Percentiles rank a stretch among this genome's conserved stretches.
These are phyloP conservation scores for Apogon hyalosoma DNA, from an alignment of 2,797 vertebrate species.

Conservation along the genomic window DNA sequence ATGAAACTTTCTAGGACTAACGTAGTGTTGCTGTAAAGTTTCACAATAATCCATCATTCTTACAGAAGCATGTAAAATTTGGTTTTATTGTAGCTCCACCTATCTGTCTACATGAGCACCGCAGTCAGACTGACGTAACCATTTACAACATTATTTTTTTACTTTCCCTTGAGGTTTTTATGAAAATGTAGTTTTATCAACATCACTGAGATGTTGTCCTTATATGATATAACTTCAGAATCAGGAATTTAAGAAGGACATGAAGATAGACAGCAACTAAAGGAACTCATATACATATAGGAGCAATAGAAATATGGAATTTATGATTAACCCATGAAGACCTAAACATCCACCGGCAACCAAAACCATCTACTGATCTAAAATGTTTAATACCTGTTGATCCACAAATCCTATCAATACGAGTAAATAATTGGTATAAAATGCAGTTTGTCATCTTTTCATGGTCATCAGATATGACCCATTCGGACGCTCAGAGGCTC, in stretches of 20 bases:
- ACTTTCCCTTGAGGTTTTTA: background rate
- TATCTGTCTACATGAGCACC: conserved; percentile 37
- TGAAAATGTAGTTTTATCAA: background rate
- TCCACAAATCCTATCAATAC: too few relatives aligned
- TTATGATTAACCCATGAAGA: background rate
- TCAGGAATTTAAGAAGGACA: background rate
- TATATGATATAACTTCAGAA: background rate
- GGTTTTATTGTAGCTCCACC: conserved; percentile 37
- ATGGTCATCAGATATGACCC: too few relatives aligned
- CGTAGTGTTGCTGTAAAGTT: conserved; percentile 9
- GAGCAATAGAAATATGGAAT: conserved; percentile 2
- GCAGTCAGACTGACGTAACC: conserved; percentile 6
- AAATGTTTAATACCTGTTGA: too few relatives aligned
- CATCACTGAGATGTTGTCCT: background rate
- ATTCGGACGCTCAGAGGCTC: too few relatives aligned
- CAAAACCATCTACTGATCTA: too few relatives aligned
- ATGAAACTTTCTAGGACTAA: background rate
- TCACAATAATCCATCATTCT: conserved; percentile 12
- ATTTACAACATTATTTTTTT: background rate
- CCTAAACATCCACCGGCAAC: too few relatives aligned
- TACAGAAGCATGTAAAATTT: conserved; percentile 20
- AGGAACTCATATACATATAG: background rate
- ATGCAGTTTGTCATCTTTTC: too few relatives aligned
- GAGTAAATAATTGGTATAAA: too few relatives aligned
- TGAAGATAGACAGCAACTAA: background rate